Evolutionary conservation across 2,113 vertebrate genomes (phyloP), one percentile per base, ranked within the genome.

Genomic region (Eolophus roseicapilla): DNA sequence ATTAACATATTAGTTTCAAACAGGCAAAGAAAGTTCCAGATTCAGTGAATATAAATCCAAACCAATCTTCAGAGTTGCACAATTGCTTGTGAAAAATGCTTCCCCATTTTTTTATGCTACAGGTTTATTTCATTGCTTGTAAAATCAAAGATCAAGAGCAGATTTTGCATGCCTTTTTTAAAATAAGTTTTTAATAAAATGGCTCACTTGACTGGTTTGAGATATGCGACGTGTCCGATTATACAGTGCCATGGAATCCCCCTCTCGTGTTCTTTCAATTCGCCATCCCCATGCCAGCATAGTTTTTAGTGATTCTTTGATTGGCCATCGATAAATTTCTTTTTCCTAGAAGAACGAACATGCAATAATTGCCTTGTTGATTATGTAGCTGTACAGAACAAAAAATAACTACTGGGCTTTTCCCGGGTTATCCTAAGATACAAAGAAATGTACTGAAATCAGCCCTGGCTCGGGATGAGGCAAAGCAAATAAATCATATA

Each of bases 281-380:
- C 98, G 97, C 99, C 99, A 99, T 29, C 98, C 98, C 99, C 99
- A 99, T 0, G 98, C 98, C 94, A 99, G 93, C 99, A 99, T 99
- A 7, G 99, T 99, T 97, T 99, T 99, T 46, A 99, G 95, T 64
- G 99, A 99, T 84, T 99, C 99, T 97, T 98, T 99, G 95, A 99
- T 99, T 35, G 99, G 98, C 98, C 98, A 98, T 29, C 98, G 98
- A 95, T 99, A 99, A 50, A 98, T 98, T 97, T 99, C 99, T 96
- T 99, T 99, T 93, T 99, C 99, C 99, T 99, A 94, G 39, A 68
- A 74, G n/a, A 83, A 60, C 24, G 24, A 9, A 62, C 15, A 93
- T n/a, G 10, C 15, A 73, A 46, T 67, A 83, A 75, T 46, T 55
- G 69, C 18, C 4, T 80, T 75, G 15, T 62, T 93, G 39, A 46